Evolutionary conservation across 2,888 invertebrate genomes (phyloP), one percentile per base, ranked within the genome.

Genomic region (Euclidia mi): DNA sequence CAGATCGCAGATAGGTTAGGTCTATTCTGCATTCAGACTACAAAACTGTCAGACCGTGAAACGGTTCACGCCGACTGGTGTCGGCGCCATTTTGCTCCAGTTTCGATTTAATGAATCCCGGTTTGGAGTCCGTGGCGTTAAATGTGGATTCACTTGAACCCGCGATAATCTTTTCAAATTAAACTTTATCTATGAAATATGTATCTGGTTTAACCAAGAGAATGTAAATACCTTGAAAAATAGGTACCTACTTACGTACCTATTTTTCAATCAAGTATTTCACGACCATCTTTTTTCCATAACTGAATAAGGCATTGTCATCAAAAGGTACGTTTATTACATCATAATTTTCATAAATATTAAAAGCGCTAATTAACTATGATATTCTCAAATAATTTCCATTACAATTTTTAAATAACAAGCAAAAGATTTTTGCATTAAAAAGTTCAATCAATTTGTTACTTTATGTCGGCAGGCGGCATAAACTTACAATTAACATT

Each of bases 31-130:
- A 82, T 79, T 82, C 76, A 82, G 77, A 71, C 79, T 79, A 84
- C 82, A 83, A 85, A 87, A 87, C 89, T 89, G 88, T 85, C 85
- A 85, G 85, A 85, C 81, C 89, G 84, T 89, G 84, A 89, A 90
- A 89, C 86, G 76, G 84, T 81, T 83, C 81, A 76, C 82, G 78
- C 84, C 81, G 78, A 78, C 78, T 80, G 77, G 68, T 79, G 77
- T 76, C 79, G 84, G 62, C 84, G 89, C 87, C 88, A 88, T 86
- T 86, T 86, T 85, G 88, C 75, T 81, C 83, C 75, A 88, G 86
- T 88, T 90, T 85, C 84, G 80, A 85, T 87, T 85, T 89, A 88
- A 90, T 89, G 84, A 90, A 89, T 84, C 82, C 84, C 75, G 79
- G 81, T 82, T 83, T 79, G 75, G 79, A 75, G 71, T 71, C 73